Percentiles rank a stretch among this genome's conserved stretches.
These are phyloP conservation scores for Mus musculus DNA, from an alignment of 2,113 vertebrate species.

Conservation along the genomic window DNA sequence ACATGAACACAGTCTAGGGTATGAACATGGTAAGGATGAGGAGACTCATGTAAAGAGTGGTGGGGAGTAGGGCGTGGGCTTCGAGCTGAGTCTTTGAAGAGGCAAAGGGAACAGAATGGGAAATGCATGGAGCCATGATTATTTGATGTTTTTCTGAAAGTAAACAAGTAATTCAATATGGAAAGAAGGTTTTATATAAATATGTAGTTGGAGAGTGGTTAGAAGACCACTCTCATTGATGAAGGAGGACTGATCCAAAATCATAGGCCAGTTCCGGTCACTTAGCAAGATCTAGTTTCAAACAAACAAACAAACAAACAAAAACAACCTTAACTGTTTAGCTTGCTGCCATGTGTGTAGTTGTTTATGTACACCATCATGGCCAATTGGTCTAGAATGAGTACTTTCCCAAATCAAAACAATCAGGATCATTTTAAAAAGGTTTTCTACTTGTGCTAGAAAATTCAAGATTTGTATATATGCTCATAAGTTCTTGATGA, in stretches of 20 bases:
- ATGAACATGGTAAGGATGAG: background rate
- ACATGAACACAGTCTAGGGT: background rate
- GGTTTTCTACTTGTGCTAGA: conserved; percentile 22
- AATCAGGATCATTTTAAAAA: conserved; percentile 14
- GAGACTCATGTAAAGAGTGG: background rate
- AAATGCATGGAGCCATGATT: background rate
- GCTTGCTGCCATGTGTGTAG: background rate
- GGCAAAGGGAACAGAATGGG: conserved; percentile 9
- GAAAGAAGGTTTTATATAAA: conserved; percentile 19
- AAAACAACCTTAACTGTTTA: background rate
- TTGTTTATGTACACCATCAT: background rate
- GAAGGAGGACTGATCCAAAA: background rate
- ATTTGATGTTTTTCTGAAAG: conserved; percentile 19
- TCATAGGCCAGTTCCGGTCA: background rate
- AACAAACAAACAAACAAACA: background rate
- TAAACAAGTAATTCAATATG: background rate
- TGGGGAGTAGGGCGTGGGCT: background rate
- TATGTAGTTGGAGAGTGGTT: background rate
- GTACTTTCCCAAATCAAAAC: conserved; percentile 12
- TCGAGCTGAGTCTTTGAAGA: conserved; percentile 49
- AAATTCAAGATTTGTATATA: background rate
- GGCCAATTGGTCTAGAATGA: background rate
- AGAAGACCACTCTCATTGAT: background rate
- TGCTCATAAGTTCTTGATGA: conserved; percentile 38
- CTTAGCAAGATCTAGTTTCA: background rate